phyloP scores from a whole-genome alignment of 2,113 vertebrate genomes.

The Campylomormyrus numenius region DNA sequence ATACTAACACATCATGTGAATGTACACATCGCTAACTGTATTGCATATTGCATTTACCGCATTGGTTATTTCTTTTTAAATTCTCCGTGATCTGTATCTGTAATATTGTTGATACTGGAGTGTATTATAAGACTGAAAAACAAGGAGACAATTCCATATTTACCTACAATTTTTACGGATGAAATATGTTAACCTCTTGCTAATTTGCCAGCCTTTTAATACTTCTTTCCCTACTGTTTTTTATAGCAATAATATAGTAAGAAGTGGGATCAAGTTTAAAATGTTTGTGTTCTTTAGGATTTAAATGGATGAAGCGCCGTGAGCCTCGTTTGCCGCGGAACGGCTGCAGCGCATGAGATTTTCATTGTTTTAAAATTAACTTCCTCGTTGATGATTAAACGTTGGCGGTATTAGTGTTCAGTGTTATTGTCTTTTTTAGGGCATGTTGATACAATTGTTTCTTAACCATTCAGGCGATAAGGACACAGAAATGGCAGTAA shows the following conservation, averaged over 20 bases:
- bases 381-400: slow-evolving; percentile 2
- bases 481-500: neutral
- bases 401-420: neutral
- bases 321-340: neutral
- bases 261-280: neutral
- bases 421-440: neutral
- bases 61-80: neutral
- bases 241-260: neutral
- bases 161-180: neutral
- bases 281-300: neutral
- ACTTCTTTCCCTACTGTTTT: neutral
- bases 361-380: neutral
- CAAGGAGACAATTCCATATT: neutral
- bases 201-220: neutral
- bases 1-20: neutral
- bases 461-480: neutral
- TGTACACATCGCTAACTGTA: neutral
- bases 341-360: neutral
- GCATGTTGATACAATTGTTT: neutral
- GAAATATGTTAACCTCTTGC: neutral
- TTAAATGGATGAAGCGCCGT: neutral
- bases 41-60: neutral
- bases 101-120: neutral
- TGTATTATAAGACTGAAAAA: neutral
- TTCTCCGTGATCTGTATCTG: neutral